phyloP scores from a whole-genome alignment of 2,113 vertebrate species.

The Perca schrenkii region DNA sequence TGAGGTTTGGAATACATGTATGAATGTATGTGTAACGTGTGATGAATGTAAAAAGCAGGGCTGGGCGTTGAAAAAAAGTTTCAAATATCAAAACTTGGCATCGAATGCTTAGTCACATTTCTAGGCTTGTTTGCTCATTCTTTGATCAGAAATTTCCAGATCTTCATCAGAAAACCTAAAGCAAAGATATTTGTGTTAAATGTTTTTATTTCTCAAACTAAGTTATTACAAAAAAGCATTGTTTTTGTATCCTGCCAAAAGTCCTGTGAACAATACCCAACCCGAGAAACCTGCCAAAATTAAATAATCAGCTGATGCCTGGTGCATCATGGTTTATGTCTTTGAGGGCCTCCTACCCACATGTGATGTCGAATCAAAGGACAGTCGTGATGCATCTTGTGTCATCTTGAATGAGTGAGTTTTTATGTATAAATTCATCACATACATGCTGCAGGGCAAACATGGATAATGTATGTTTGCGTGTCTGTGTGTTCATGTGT shows the following conservation, averaged over 20 bases:
- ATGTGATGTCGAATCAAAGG: slow-evolving; percentile 23
- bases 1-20: neutral
- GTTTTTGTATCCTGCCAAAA: neutral
- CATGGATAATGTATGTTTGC: slow-evolving; percentile 73
- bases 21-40: neutral
- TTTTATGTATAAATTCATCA: slow-evolving; percentile 60
- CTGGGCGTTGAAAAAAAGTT: neutral
- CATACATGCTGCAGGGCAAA: slow-evolving; percentile 69
- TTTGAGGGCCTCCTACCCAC: slow-evolving; percentile 3
- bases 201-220: neutral
- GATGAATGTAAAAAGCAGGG: neutral
- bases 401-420: slow-evolving; percentile 43
- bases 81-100: slow-evolving; percentile 1
- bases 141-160: neutral
- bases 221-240: neutral
- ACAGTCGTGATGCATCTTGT: slow-evolving; percentile 44
- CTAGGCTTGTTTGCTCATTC: neutral
- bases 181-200: neutral
- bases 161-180: neutral
- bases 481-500: slow-evolving; percentile 54
- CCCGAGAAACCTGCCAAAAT: neutral
- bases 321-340: slow-evolving; percentile 9
- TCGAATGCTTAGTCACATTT: neutral
- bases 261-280: neutral
- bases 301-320: slow-evolving; percentile 6